These are phyloP conservation scores for Polydrusus cervinus DNA, from an alignment of 2,888 invertebrate species.

Conservation along the genomic window DNA sequence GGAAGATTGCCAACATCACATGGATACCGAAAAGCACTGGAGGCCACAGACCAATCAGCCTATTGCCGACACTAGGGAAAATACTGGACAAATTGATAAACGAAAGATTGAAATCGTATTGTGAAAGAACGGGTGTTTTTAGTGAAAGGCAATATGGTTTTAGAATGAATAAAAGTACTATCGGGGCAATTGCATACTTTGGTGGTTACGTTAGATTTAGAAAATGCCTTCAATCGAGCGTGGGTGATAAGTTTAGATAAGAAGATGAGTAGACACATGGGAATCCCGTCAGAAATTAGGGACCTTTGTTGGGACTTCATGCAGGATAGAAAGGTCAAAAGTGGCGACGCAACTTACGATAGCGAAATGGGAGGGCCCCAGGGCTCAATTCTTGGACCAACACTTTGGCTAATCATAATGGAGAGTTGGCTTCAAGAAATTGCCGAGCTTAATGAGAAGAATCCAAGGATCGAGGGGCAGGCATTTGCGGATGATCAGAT, in stretches of 20 bases:
- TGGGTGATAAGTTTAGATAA: conserved; percentile 40
- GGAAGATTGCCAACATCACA: conserved; percentile 57
- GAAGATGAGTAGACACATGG: conserved; percentile 2
- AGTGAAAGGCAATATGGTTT: conserved; percentile 56
- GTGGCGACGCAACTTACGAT: conserved; percentile 24
- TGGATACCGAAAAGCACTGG: conserved; percentile 55
- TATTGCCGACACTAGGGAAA: conserved; percentile 60
- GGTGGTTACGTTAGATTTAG: conserved; percentile 53
- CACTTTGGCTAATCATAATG: conserved; percentile 57
- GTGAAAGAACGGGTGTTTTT: conserved; percentile 54
- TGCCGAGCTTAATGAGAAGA: background rate
- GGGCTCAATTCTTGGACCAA: conserved; percentile 58
- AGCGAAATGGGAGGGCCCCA: conserved; percentile 56
- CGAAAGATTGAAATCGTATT: conserved; percentile 55
- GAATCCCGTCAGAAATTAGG: conserved; percentile 42
- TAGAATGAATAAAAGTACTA: conserved; percentile 58
- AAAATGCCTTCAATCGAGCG: conserved; percentile 40
- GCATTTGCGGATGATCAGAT: conserved; percentile 55
- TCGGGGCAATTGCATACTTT: conserved; percentile 58
- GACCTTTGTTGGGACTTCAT: conserved; percentile 48
- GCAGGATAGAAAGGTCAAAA: conserved; percentile 40
- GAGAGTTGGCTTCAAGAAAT: conserved; percentile 55
- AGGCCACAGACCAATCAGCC: conserved; percentile 59
- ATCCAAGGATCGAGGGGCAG: background rate
- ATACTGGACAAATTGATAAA: conserved; percentile 60